A percentile compares a stretch with the other conserved stretches of the same genome.
These are phyloP conservation scores for Papilio dardanus DNA, from an alignment of 1,140 invertebrate species.

Conservation along the genomic window DNA sequence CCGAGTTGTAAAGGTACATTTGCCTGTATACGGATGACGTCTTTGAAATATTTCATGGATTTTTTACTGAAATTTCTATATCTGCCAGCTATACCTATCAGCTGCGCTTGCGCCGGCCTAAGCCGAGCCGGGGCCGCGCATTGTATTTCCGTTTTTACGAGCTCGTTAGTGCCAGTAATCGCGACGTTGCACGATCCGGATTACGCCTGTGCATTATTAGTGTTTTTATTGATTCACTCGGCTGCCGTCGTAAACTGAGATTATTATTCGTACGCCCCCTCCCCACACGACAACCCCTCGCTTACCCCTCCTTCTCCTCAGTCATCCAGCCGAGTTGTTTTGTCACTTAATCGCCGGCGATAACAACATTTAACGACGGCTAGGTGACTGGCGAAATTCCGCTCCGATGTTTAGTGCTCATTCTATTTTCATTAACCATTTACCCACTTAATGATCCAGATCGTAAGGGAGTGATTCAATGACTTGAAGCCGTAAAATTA, in stretches of 20 bases:
- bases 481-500: slow-evolving; percentile 75
- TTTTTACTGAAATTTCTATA: no score
- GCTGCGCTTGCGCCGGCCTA: slow-evolving; percentile 66
- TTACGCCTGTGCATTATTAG: slow-evolving; percentile 81
- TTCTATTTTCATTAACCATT: slow-evolving; percentile 82
- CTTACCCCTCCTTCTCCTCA: slow-evolving; percentile 41
- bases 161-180: slow-evolving; percentile 79
- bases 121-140: slow-evolving; percentile 73
- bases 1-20: no score
- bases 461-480: slow-evolving; percentile 75
- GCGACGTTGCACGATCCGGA: slow-evolving; percentile 75
- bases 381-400: slow-evolving; percentile 81
- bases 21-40: no score
- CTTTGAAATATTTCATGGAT: no score
- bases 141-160: slow-evolving; percentile 78
- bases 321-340: slow-evolving; percentile 67
- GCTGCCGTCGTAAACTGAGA: slow-evolving; percentile 80
- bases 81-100: slow-evolving; percentile 38
- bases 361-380: slow-evolving; percentile 81
- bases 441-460: slow-evolving; percentile 80
- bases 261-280: slow-evolving; percentile 76
- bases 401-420: slow-evolving; percentile 81
- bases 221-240: slow-evolving; percentile 82
- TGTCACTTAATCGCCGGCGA: slow-evolving; percentile 80
- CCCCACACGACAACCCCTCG: slow-evolving; percentile 45